Conservation (phyloP, 2,797 vertebrate species). For the Eulemur rubriventer region DNA sequence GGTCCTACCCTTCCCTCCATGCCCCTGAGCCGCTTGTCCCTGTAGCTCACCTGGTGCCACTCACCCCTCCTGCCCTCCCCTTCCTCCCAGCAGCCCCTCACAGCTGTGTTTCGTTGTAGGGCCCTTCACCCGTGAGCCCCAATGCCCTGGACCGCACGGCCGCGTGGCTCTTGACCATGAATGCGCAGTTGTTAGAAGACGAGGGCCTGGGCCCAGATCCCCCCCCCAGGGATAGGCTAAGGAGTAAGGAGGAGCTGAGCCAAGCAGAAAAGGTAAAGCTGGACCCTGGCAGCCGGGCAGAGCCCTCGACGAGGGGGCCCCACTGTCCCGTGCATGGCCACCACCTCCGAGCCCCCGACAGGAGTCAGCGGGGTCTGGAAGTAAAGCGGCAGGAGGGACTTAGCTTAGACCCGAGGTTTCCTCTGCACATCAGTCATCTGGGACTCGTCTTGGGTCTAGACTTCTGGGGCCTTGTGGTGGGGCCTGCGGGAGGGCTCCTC, state of each 20-base stretch:
- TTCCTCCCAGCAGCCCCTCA: constrained; percentile 11
- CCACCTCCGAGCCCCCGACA: not conserved
- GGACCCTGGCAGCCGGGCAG: constrained; percentile 60
- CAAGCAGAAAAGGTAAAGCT: constrained; percentile 98
- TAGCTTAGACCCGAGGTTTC: not conserved
- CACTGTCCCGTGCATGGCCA: not conserved
- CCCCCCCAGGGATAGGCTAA: constrained; percentile 93
- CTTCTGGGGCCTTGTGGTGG: not conserved
- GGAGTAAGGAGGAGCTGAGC: constrained; percentile 97
- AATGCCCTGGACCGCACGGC: constrained; percentile 99
- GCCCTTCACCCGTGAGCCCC: constrained; percentile 99
- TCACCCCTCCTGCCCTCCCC: not conserved
- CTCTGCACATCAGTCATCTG: not conserved
- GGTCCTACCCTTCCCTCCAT: not conserved
- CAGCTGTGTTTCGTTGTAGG: constrained; percentile 94
- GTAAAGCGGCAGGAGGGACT: not conserved
- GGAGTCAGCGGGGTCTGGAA: not conserved
- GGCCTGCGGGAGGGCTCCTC: not conserved
- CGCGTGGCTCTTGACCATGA: constrained; percentile 99
- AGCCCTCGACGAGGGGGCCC: not conserved
- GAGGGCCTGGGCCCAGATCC: constrained; percentile 95
- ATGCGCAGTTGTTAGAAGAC: constrained; percentile 99
- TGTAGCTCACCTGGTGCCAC: not conserved
- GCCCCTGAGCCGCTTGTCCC: not conserved
- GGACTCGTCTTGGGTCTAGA: not conserved